Evolutionary conservation across 2,888 invertebrate species (phyloP).

Genomic region (Celastrina argiolus): DNA sequence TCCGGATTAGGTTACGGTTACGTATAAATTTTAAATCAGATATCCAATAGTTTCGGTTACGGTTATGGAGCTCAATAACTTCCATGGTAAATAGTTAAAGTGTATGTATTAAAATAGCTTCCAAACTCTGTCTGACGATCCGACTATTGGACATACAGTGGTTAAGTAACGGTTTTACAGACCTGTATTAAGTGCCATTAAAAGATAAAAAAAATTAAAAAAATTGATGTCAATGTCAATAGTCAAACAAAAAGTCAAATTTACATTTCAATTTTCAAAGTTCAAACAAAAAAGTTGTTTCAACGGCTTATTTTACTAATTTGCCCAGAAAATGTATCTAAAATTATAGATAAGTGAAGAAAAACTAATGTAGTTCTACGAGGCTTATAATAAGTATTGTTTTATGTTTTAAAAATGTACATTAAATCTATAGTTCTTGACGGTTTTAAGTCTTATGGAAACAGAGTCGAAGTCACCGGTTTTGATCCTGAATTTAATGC

Average conservation of each 20-base stretch:
- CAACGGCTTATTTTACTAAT: slow-evolving; percentile 38
- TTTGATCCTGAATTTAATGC: slow-evolving; percentile 98
- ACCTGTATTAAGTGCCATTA: too few species aligned
- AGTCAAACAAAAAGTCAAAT: not conserved
- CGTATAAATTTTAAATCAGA: too few species aligned
- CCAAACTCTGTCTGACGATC: too few species aligned
- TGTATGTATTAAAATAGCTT: too few species aligned
- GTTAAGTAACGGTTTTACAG: too few species aligned
- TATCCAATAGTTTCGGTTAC: too few species aligned
- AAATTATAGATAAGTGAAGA: not conserved
- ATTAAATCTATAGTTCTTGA: slow-evolving; percentile 95
- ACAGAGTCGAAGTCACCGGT: slow-evolving; percentile 91
- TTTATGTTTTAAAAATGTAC: slow-evolving; percentile 81
- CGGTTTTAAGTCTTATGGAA: slow-evolving; percentile 99
- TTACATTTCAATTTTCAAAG: slow-evolving; percentile 9
- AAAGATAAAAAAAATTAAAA: too few species aligned
- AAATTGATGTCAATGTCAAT: not conserved
- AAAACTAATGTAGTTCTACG: slow-evolving; percentile 20
- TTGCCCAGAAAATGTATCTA: not conserved
- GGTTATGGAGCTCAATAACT: too few species aligned
- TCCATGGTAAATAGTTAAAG: too few species aligned
- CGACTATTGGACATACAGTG: too few species aligned
- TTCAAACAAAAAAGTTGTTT: slow-evolving; percentile 20
- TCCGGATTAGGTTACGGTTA: too few species aligned
- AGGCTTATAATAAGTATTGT: slow-evolving; percentile 20